Evolutionary conservation across 2,113 vertebrate genomes (phyloP).

Genomic region (Pangasianodon gigas): DNA sequence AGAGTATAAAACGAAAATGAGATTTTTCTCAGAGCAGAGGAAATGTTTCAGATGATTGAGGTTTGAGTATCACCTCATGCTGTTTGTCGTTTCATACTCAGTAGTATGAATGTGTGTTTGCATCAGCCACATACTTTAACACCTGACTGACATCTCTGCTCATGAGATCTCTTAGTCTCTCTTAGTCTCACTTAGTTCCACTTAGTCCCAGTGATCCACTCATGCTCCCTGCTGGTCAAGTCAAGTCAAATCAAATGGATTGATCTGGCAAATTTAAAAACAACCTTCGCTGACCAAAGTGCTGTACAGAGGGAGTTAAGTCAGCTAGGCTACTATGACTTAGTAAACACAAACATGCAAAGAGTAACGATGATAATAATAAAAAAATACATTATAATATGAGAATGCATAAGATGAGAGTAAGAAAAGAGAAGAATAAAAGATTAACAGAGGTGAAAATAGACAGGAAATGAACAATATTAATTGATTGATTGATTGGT

Average conservation of each 20-base stretch:
- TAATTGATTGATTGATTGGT: too few relatives aligned
- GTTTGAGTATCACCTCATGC: neutral
- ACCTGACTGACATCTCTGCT: neutral
- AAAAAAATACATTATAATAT: neutral
- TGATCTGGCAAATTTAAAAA: neutral
- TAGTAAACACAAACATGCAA: neutral
- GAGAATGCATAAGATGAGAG: neutral
- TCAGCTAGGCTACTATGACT: neutral
- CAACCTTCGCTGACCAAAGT: neutral
- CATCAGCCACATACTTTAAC: too few relatives aligned
- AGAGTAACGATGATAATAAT: neutral
- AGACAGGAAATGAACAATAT: neutral
- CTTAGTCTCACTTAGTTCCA: too few relatives aligned
- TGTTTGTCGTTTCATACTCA: neutral
- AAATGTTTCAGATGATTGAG: neutral
- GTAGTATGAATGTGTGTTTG: neutral
- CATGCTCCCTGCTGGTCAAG: constrained; percentile 25
- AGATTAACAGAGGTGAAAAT: neutral
- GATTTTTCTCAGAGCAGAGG: neutral
- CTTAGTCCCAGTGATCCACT: neutral
- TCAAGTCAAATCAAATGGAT: neutral
- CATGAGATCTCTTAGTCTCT: neutral
- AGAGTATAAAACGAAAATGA: neutral
- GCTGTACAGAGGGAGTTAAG: neutral
- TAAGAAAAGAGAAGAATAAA: neutral